Evolutionary conservation across 2,797 vertebrate genomes (phyloP).

Genomic region (Diglossa cyanea): DNA sequence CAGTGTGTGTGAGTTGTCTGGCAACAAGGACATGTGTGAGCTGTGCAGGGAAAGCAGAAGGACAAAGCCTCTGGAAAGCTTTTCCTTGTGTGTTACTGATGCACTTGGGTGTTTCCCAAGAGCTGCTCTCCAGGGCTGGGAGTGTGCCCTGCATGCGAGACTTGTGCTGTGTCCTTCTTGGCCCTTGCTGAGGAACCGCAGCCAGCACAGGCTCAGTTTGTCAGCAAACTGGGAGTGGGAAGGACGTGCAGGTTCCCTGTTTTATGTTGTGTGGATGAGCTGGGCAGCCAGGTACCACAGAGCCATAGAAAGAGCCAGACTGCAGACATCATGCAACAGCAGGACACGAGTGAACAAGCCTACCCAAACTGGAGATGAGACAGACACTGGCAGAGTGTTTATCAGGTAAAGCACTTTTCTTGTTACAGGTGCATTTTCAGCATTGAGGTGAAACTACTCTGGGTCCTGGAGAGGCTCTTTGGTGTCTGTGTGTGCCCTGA

Average conservation of each 20-base stretch:
- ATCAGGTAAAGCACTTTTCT: not conserved
- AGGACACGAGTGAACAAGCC: not conserved
- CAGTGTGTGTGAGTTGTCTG: not conserved
- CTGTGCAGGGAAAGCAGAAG: not conserved
- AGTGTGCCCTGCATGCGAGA: not conserved
- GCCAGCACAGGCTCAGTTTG: not conserved
- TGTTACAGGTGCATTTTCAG: not conserved
- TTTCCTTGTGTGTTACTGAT: not conserved
- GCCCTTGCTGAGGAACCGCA: not conserved
- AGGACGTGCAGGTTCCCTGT: not conserved
- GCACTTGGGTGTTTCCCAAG: not conserved
- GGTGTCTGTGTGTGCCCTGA: not conserved
- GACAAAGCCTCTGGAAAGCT: not conserved
- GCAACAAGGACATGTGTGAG: not conserved
- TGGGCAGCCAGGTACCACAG: not conserved
- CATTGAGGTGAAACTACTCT: not conserved
- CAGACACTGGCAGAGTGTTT: not conserved
- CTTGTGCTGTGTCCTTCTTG: not conserved
- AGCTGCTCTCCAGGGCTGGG: not conserved
- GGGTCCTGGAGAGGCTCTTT: not conserved
- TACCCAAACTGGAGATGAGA: not conserved
- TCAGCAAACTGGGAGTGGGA: not conserved
- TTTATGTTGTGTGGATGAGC: not conserved
- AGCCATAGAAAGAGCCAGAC: not conserved
- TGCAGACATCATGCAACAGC: not conserved